Evolutionary conservation across 2,888 invertebrate genomes (phyloP), one percentile per base, ranked within the genome.

Genomic region (Agrilus biguttatus): DNA sequence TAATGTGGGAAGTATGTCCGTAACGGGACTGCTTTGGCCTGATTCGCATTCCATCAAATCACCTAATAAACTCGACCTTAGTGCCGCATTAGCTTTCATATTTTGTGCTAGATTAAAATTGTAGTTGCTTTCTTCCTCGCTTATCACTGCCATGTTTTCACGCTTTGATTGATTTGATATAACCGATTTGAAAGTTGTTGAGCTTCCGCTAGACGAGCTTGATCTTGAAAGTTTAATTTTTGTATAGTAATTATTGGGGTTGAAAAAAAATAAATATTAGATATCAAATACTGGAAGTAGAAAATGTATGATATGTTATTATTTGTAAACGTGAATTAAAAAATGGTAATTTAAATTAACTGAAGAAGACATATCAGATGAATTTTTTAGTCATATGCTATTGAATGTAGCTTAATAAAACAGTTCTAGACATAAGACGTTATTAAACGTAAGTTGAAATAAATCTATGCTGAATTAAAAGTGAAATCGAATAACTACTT

Each of bases 81-180:
- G 47, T 3, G 55, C 63, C 4, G 61, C 65, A 43, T 66, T 66
- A 1, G 61, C 65, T 53, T 59, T 61, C 41, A 62, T 48, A 47
- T 66, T 66, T 47, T 64, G 62, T 5, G 59, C 60, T 34, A 65
- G 51, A 45, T 56, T 55, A 17, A 45, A 51, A 33, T 53, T 45
- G 44, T 65, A 63, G 40, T 54, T 64, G 45, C 53, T 61, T 42
- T 61, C 59, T 46, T 66, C 63, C 42, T 60, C 59, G 33, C 58
- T 61, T n/a, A 58, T 55, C 8, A 47, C 45, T 13, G 49, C 52
- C 52, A 60, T 54, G 42, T 53, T 55, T 28, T 52, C 55, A 7
- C 44, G 48, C 39, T 54, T 54, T 8, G 57, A 56, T n/a, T 55
- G 50, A 39, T 46, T 55, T 14, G 49, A 49, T 7, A 46, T 39